Base-by-base conservation (phyloP, 2,113 vertebrate genomes). In the Psilopogon haemacephalus region DNA sequence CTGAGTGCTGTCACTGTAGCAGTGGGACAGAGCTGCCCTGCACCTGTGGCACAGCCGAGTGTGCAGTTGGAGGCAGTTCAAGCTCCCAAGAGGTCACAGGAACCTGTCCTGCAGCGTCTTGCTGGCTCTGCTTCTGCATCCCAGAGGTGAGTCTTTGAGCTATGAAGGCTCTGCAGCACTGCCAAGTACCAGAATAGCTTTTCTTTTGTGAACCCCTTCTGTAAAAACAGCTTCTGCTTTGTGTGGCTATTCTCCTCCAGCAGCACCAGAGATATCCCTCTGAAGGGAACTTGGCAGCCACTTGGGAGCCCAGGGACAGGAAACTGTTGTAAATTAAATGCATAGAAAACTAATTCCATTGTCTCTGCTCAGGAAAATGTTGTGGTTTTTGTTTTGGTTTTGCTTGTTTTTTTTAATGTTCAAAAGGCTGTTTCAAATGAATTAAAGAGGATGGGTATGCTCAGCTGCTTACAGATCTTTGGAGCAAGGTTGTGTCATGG, bases 51-150 rank as follows among this genome's bases (percentile, higher is more conserved):
- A 7, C n/a, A 1, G 1, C 23, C 0, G 3, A 35, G 16, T 1
- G 3, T n/a, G 48, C 21, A 38, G 44, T 30, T 5, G 3, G 27
- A 64, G 68, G 14, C 30, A 75, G 15, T 42, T 26, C 7, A 2
- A 2, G 44, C 42, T 77, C 62, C 0, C 1, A 50, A 12, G 5
- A 1, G 1, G 56, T 37, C 55, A 15, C 0, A 1, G 15, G 23
- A 20, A 59, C 24, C n/a, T 38, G 15, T 76, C 37, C 37, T 64
- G 42, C 68, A 72, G 77, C 5, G 8, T 55, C 55, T 42, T 64
- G 42, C 60, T 60, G 33, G 17, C 62, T 46, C 48, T 46, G 30
- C 9, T 21, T 12, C 56, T 81, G 54, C 5, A 1, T 52, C 26
- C 63, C 13, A 9, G 38, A 30, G 24, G 14, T 23, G 35, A 62